Base-by-base conservation (phyloP, 2,113 vertebrate species). In the Ptychochromis oligacanthus region DNA sequence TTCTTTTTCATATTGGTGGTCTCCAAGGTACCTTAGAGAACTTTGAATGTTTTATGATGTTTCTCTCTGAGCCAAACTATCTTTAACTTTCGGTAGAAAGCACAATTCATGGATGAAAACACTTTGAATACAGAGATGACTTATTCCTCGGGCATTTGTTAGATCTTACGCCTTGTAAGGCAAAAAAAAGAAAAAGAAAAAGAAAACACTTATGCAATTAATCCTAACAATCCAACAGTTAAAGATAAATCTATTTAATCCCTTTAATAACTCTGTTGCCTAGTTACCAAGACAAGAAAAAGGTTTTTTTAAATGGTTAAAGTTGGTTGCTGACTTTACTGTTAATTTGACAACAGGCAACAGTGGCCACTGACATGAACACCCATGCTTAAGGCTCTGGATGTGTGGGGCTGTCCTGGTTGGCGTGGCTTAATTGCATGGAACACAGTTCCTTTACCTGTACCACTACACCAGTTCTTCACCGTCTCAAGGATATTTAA, bases 31-130 rank as follows among this genome's bases (percentile, higher is more conserved):
- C 38, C 17, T 43, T n/a, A 13, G 7, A 46, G 43, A 15, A 62
- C 52, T 77, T 75, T 84, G 38, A 62, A 86, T 72, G 5, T 82
- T 75, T 61, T 7, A 26, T 79, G 55, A 31, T 72, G 34, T 54
- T 59, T 2, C 46, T 34, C 55, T 70, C n/a, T 61, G 54, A 85
- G 36, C 55, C n/a, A 26, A 15, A 26, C 20, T 14, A 3, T 77
- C 34, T 76, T 22, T 76, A n/a, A 75, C 10, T 1, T 36, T 15
- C 31, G 34, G 82, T 17, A 10, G 12, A 79, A 3, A 13, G 17
- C 24, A 72, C 65, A 72, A 20, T 49, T 49, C 3, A 24, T 46
- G 17, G 40, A 75, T 20, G 59, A 56, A 67, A 79, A 60, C 34
- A 65, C 24, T 52, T 58, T 67, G 64, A 70, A 72, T 46, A 52